These are phyloP conservation scores for Herpailurus yagouaroundi DNA, from an alignment of 2,113 vertebrate species.

Conservation along the genomic window DNA sequence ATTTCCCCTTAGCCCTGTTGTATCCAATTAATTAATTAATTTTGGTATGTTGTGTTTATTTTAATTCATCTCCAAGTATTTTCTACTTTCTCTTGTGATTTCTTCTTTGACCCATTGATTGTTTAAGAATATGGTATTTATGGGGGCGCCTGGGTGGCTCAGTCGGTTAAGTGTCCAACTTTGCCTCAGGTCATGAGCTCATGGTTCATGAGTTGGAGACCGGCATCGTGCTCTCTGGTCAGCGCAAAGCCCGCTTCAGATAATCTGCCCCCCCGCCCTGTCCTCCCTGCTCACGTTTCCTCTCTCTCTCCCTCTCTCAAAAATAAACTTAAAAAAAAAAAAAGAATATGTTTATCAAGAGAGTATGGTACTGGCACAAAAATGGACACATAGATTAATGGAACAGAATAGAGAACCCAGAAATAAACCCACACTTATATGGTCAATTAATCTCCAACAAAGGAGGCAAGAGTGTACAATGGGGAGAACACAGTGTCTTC, in stretches of 20 bases:
- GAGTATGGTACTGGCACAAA: background rate
- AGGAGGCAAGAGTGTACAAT: background rate
- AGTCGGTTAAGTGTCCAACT: too few species aligned
- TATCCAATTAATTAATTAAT: background rate
- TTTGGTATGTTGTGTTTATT: background rate
- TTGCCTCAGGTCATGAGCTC: too few species aligned
- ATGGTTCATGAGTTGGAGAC: too few species aligned
- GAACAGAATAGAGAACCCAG: background rate
- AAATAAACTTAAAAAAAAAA: too few species aligned
- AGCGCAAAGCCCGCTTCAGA: too few species aligned
- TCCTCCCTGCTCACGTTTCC: too few species aligned
- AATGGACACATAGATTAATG: background rate
- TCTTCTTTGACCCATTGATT: background rate
- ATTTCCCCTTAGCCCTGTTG: background rate
- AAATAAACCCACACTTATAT: background rate
- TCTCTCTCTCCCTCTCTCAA: too few species aligned
- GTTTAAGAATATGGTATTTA: background rate
- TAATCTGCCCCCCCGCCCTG: too few species aligned
- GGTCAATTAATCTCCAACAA: background rate
- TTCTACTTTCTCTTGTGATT: background rate
- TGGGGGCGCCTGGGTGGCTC: background rate
- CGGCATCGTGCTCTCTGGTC: too few species aligned
- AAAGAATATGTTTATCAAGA: background rate
- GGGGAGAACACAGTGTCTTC: background rate
- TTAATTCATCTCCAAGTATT: background rate